Evolutionary conservation across 2,113 vertebrate genomes (phyloP).

Genomic region (Dolichotis patagonum): DNA sequence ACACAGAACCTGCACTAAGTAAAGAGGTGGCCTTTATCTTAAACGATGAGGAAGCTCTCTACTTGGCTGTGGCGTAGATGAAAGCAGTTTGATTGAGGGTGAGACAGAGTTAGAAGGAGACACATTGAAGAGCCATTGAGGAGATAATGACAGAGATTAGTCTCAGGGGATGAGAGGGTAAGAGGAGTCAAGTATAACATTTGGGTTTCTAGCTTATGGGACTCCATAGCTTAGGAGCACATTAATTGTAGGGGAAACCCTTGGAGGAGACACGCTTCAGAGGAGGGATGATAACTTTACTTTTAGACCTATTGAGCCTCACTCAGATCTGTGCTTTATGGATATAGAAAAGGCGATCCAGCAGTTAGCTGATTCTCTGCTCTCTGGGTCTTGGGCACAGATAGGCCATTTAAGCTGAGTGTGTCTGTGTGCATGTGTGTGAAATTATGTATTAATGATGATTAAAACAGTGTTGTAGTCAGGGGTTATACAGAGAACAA

Average conservation of each 20-base stretch:
- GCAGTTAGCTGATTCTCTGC: not conserved
- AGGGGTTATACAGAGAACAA: too few species aligned
- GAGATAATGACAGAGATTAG: not conserved
- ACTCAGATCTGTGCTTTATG: not conserved
- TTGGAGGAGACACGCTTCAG: not conserved
- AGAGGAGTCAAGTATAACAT: not conserved
- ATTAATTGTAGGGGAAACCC: not conserved
- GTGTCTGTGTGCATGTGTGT: not conserved
- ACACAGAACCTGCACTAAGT: not conserved
- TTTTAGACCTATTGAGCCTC: not conserved
- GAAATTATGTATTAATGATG: not conserved
- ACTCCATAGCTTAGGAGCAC: not conserved
- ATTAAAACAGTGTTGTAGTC: not conserved
- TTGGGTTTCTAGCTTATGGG: not conserved
- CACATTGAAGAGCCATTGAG: not conserved
- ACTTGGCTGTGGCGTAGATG: not conserved
- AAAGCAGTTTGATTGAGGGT: not conserved
- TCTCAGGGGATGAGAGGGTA: not conserved
- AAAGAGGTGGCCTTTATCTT: not conserved
- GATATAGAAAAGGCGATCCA: not conserved
- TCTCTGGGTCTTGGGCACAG: not conserved
- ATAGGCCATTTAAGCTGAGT: not conserved
- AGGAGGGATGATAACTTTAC: not conserved
- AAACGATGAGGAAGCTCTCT: not conserved
- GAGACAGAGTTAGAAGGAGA: not conserved